A percentile compares a stretch with the other conserved stretches of the same genome.
Conservation (phyloP, 2,113 vertebrate genomes). For the Ptilonorhynchus violaceus region DNA sequence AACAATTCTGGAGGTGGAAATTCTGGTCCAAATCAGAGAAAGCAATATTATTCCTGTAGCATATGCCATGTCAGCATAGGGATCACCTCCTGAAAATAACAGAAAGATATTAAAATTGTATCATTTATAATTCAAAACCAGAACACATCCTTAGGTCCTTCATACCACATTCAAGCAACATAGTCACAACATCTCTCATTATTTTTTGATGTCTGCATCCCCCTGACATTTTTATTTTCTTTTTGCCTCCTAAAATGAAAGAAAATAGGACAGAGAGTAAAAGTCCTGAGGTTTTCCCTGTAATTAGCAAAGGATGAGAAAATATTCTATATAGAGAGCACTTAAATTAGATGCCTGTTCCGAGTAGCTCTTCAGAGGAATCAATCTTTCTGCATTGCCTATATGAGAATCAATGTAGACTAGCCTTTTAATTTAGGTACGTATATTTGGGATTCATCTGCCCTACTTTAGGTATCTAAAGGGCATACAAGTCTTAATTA, state of each 20-base stretch:
- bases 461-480: constrained; percentile 3
- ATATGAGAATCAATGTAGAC: background rate
- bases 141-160: background rate
- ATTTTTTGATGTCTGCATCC: background rate
- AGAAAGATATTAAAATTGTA: background rate
- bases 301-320: constrained; percentile 34
- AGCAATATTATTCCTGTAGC: background rate
- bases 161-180: background rate
- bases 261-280: background rate
- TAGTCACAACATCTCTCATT: background rate
- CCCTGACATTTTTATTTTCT: background rate
- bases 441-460: constrained; percentile 19
- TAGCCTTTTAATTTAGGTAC: constrained; percentile 4
- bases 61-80: background rate
- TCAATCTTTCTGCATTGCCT: background rate
- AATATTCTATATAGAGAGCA: background rate
- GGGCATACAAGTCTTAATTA: background rate
- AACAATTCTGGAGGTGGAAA: background rate
- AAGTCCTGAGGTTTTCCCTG: background rate
- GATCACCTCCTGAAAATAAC: background rate
- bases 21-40: background rate
- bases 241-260: background rate
- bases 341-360: background rate
- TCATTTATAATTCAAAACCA: background rate
- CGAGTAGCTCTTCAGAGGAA: background rate